Evolutionary conservation across 2,888 invertebrate species (phyloP), one percentile per base, ranked within the genome.

Genomic region (Lydus trimaculatus): DNA sequence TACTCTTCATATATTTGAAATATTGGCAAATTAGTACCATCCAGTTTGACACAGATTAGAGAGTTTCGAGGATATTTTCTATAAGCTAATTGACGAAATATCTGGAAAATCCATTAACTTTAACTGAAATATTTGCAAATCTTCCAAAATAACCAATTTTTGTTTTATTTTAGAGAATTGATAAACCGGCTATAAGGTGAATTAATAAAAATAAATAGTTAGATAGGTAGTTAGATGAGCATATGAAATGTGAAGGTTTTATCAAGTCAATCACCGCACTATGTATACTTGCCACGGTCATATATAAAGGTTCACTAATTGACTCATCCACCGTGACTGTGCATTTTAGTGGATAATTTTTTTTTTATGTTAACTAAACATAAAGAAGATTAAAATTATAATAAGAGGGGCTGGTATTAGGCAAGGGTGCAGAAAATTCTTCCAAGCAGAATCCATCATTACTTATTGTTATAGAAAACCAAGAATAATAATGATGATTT

Each of bases 321-420:
- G 48, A 48, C 48, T 48, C 48, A 48, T 48, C 48, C 7, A 48
- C 48, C 48, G 48, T 48, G 48, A 48, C 48, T 48, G 23, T 48
- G 48, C 48, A 20, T n/a, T 23, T 48, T 23, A 9, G 20, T 48
- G 48, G 48, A 48, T 23, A 8, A 8, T 17, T 48, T 48, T 48
- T 48, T n/a, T n/a, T n/a, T n/a, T n/a, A n/a, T 20, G n/a, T 4
- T 11, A 48, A 3, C 20, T 9, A 48, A 8, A 48, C 2, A 20
- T 20, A 48, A 48, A 48, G 20, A 20, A 20, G 2, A 20, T 6
- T n/a, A 4, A 39, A 39, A 43, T n/a, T 43, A 7, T 36, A 36
- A 13, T 1, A 5, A 4, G 1, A 5, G 13, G 13, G 7, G 13
- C 6, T 1, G 15, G 13, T 36, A 36, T 5, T 7, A 36, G 36